Base-by-base conservation (phyloP, 2,797 vertebrate species). In the Netta rufina region DNA sequence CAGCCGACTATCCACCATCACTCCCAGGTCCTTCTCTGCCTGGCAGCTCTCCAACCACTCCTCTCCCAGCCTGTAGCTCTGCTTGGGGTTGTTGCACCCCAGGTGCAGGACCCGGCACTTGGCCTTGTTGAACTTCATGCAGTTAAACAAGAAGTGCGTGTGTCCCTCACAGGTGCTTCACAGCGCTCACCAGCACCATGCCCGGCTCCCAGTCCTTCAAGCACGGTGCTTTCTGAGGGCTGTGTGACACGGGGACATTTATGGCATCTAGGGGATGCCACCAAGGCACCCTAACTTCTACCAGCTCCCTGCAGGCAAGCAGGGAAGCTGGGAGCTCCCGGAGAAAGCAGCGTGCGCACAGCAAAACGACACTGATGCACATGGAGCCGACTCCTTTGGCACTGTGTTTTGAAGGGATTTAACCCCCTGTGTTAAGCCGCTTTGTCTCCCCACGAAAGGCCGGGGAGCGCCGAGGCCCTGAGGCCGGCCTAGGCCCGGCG, bases 341-440 rank as follows among this genome's bases (percentile, higher is more conserved):
- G 0, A 27, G 16, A 11, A 16, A 73, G 49, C 33, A 36, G 38
- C 73, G 9, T 1, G 1, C 0, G 1, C 17, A 7, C 27, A 6
- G 38, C 47, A 43, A 49, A 58, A 8, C 30, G 56, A n/a, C 11
- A 0, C 9, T 2, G 11, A 16, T 1, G 5, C 1, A 9, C 65
- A 19, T 0, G 13, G 36, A 45, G 25, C 27, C 76, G 4, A 4
- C 13, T 62, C 60, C 39, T n/a, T 17, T 0, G 1, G 36, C 71
- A 16, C 11, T 8, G 47, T 0, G 6, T 51, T 43, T 21, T 9
- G 36, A 12, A 47, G 47, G 9, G 13, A 13, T 4, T 75, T 24
- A 47, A 11, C 13, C n/a, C 36, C 27, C 54, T 32, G n/a, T 10
- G 58, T 20, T 7, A 25, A 11, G 3, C 5, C 4, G 1, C 3